Base-by-base conservation (phyloP, 2,113 vertebrate species). In the Thamnaconus septentrionalis region DNA sequence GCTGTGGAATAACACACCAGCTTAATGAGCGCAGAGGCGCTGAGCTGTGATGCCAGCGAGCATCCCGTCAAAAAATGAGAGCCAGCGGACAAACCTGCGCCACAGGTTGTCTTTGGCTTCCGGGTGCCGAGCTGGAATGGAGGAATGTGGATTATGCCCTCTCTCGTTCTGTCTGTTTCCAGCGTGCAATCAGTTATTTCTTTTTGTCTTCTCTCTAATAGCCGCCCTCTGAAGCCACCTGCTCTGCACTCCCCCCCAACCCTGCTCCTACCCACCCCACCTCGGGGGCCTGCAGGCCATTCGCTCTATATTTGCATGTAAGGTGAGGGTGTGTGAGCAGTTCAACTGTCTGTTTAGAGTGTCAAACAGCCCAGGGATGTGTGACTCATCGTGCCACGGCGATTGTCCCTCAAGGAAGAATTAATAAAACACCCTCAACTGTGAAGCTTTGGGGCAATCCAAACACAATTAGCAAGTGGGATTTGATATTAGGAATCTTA, bases 281-380 rank as follows among this genome's bases (percentile, higher is more conserved):
- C 46, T 18, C 62, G 7, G 71, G 83, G 75, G 75, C 69, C 48
- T 53, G 47, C 6, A 58, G 61, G 69, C 78, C 71, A 66, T 71
- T 84, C 60, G 58, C 72, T 81, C 66, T 66, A 67, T 70, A 85
- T 85, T 90, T 93, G 91, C 91, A 92, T 92, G 87, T 80, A 81
- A 85, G 59, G 56, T 73, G 57, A 81, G 80, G 80, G 74, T 79
- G 79, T 83, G 81, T 78, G 62, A 84, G 74, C 68, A 58, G 76
- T 81, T 80, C 49, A 68, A 74, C 79, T 76, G 75, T 71, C 76
- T 84, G 53, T 84, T 80, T 84, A 74, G 18, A 79, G 79, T 81
- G 74, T 83, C 78, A 87, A 85, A 84, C 46, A 85, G 79, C 84
- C 84, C 60, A 58, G 63, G 79, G 84, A 74, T n/a, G 71, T 8